Evolutionary conservation across 1,140 invertebrate genomes (phyloP).

Genomic region (Trachymyrmex septentrionalis): DNA sequence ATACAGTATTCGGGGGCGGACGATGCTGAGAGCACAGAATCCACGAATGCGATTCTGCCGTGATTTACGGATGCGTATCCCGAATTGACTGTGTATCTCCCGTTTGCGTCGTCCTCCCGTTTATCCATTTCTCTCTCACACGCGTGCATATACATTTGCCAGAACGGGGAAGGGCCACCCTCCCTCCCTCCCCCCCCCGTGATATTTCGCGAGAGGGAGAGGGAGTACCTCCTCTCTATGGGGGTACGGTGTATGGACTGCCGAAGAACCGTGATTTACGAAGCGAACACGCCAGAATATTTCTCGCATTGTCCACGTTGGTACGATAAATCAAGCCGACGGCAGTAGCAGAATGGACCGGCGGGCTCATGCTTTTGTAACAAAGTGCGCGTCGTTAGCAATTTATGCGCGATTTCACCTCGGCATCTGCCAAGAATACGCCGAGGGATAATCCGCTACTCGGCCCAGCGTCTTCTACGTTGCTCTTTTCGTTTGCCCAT

Average conservation of each 20-base stretch:
- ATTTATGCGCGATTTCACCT: constrained; percentile 80
- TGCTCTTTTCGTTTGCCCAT: constrained; percentile 43
- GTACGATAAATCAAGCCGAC: constrained; percentile 80
- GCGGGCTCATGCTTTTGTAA: constrained; percentile 71
- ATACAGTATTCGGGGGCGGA: constrained; percentile 58
- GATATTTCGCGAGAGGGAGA: constrained; percentile 69
- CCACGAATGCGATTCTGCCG: constrained; percentile 59
- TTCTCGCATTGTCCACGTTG: constrained; percentile 83
- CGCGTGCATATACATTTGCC: constrained; percentile 63
- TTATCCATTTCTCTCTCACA: constrained; percentile 35
- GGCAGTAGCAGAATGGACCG: constrained; percentile 52
- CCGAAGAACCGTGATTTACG: constrained; percentile 81
- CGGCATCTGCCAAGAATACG: constrained; percentile 66
- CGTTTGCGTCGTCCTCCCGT: constrained; percentile 2
- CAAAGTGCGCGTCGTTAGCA: constrained; percentile 79
- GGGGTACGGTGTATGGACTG: constrained; percentile 70
- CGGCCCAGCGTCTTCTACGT: constrained; percentile 18
- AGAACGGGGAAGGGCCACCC: constrained; percentile 52
- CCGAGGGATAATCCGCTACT: constrained; percentile 43
- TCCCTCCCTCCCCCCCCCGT: too few species aligned
- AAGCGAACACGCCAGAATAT: constrained; percentile 80
- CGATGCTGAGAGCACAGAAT: constrained; percentile 70
- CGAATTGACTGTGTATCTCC: constrained; percentile 62
- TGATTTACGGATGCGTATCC: constrained; percentile 69
- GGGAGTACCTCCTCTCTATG: constrained; percentile 54